Evolutionary conservation across 1,140 invertebrate species (phyloP), one percentile per base, ranked within the genome.

Genomic region (Aphis gossypii): DNA sequence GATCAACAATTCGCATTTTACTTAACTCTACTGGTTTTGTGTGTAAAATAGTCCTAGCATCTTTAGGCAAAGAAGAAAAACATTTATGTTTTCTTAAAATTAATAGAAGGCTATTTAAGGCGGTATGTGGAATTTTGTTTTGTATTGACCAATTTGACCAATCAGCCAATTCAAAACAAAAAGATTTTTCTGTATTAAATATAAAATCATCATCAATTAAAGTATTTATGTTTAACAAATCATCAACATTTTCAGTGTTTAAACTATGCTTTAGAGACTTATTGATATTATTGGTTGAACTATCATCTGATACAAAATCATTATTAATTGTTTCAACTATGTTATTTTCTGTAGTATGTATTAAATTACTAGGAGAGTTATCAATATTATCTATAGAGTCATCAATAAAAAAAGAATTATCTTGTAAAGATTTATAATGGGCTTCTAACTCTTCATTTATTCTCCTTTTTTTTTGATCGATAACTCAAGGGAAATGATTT

Each of bases 61-160:
- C 86, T 88, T 48, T 51, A 6, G 46, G 86, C 8, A 88, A 35
- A 14, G 25, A 51, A 35, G 44, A 51, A 88, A 88, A 88, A 88
- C 86, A 88, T 51, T 88, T 88, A 88, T 88, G 86, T 14, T 48
- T 48, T 51, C 46, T 88, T 48, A 88, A 51, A 44, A 86, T 88
- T n/a, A 14, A 48, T 51, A 88, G 48, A 46, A 88, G 25, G 51
- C 35, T 21, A 88, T 46, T 48, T 14, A 88, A n/a, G 51, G 86
- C 25, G 51, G 44, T 88, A 88, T 88, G 86, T 51, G 86, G 86
- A n/a, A 88, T 88, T 88, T 88, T 88, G 11, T 88, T 30, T 48
- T n/a, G 48, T 88, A 88, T n/a, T 88, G 86, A 11, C 46, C 46
- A 88, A 41, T 88, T n/a, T 88, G 86, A 11, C 46, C 46, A 88